Base-by-base conservation (phyloP, 2,113 vertebrate species). In the Caloenas nicobarica region DNA sequence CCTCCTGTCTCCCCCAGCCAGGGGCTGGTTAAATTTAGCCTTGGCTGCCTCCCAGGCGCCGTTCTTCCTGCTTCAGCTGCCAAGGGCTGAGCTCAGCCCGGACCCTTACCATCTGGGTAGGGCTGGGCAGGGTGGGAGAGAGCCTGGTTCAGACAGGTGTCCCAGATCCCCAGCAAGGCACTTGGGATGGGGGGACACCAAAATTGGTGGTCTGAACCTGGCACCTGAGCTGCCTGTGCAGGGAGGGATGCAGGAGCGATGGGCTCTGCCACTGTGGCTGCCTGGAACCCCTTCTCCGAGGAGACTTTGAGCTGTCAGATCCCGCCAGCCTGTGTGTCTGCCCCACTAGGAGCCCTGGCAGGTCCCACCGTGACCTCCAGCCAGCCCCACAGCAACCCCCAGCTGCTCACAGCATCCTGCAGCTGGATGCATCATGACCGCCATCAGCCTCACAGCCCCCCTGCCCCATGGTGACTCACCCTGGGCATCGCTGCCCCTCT, bases 21-120 rank as follows among this genome's bases (percentile, higher is more conserved):
- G 73, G 48, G 72, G 18, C 68, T 78, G 88, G 85, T 90, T 96
- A 96, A 95, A 96, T 95, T 96, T 97, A 94, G 73, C 90, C 58
- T 88, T 96, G 95, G 93, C 90, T 0, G 4, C 29, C 51, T 94
- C 91, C 93, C 48, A 50, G 48, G 48, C 48, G 48, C 48, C 48
- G 23, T 13, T 50, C 22, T 18, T 50, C 48, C 48, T 50, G 48
- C 23, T 50, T 50, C 22, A 50, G 48, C 48, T 50, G 48, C 48
- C 48, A 50, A 50, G 48, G 48, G 23, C 48, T 93, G 88, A 84
- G 28, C 69, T 77, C 56, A 84, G 84, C 58, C 62, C 1, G 0
- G 46, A 54, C 83, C 33, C 62, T 91, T 96, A 94, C 93, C 93
- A 81, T 38, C 48, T 38, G 60, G 70, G 53, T 56, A 86, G 69